These are phyloP conservation scores for Drosophila suzukii DNA, from an alignment of 1,140 invertebrate species.

Conservation along the genomic window DNA sequence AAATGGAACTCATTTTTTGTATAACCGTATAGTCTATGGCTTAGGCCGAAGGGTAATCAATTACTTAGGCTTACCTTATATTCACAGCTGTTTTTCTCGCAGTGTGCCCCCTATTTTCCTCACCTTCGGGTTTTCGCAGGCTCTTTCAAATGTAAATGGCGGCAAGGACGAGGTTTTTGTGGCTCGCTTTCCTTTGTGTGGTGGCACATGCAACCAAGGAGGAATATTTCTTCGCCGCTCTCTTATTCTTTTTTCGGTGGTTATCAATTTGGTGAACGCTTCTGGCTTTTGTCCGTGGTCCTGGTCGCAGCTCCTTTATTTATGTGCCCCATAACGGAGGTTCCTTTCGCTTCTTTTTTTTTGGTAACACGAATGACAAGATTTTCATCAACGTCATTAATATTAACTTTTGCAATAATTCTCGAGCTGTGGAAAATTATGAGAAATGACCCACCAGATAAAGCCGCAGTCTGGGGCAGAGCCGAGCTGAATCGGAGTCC, in stretches of 20 bases:
- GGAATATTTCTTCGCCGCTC: constrained; percentile 24
- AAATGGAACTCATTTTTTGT: no score
- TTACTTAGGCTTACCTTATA: not conserved
- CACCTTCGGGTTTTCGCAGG: constrained; percentile 53
- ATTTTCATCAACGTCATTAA: constrained; percentile 84
- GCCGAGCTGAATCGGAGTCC: constrained; percentile 43
- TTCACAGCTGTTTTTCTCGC: not conserved
- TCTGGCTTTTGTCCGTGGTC: constrained; percentile 63
- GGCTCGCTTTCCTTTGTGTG: constrained; percentile 47
- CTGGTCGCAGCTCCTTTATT: constrained; percentile 61
- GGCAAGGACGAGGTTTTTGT: constrained; percentile 56
- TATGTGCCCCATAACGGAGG: constrained; percentile 65
- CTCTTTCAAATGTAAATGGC: constrained; percentile 80
- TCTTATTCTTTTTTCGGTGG: constrained; percentile 64
- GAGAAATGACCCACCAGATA: constrained; percentile 80
- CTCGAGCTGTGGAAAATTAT: constrained; percentile 78
- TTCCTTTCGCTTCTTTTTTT: constrained; percentile 43
- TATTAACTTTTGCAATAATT: constrained; percentile 84
- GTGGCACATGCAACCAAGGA: constrained; percentile 53
- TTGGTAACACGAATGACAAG: constrained; percentile 77
- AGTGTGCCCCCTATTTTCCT: constrained; percentile 35
- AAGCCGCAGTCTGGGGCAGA: constrained; percentile 23
- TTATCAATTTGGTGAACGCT: constrained; percentile 76
- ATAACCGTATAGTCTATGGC: no score
- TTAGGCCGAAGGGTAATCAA: no score